Conservation (phyloP, 1,140 invertebrate species). For the Ptiloglossa arizonensis region DNA sequence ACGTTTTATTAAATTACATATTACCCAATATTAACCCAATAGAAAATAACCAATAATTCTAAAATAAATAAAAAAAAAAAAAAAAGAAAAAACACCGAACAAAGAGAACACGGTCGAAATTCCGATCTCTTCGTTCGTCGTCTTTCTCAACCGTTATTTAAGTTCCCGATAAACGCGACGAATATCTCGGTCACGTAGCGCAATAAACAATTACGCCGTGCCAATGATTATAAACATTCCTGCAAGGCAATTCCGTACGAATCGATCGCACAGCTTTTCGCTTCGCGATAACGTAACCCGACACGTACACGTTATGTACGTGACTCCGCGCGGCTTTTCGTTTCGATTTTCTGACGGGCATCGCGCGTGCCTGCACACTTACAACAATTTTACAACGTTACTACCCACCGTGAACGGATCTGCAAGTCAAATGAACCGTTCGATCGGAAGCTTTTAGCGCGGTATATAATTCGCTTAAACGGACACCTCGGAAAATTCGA, state of each 20-base stretch:
- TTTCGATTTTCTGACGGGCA: neutral
- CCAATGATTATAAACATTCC: slow-evolving; percentile 12
- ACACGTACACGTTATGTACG: neutral
- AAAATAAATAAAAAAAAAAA: neutral
- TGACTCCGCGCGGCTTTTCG: neutral
- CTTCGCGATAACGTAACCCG: neutral
- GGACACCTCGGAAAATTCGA: neutral
- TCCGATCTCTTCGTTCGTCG: neutral
- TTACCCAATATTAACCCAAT: too few relatives aligned
- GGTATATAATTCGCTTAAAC: neutral
- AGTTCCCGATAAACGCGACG: neutral
- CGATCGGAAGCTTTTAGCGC: neutral
- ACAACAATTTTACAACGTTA: neutral
- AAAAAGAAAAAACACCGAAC: too few relatives aligned
- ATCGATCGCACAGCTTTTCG: neutral
- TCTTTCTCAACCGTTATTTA: neutral
- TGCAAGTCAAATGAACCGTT: slow-evolving; percentile 29
- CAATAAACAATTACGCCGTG: slow-evolving; percentile 5
- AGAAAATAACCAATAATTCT: neutral
- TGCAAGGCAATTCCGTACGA: neutral
- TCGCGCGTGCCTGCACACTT: neutral
- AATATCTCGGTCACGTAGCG: slow-evolving; percentile 19
- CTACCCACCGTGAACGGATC: slow-evolving; percentile 1
- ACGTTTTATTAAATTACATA: too few relatives aligned
- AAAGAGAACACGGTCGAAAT: neutral